Evolutionary conservation across 1,140 invertebrate genomes (phyloP).

Genomic region (Leptinotarsa undecemlineata): DNA sequence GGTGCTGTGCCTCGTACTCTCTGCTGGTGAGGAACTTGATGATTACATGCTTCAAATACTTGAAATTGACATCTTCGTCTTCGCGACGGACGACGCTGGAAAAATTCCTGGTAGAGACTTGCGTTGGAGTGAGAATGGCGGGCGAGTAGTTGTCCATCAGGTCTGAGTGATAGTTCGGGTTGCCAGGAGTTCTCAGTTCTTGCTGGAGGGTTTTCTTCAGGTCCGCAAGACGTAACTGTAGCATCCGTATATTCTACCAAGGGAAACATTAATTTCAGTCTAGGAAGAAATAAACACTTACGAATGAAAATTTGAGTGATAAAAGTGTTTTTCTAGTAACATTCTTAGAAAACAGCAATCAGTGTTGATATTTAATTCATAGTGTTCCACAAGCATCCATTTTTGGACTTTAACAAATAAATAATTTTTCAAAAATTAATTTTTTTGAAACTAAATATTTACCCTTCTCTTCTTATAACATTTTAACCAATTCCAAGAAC

Average conservation of each 20-base stretch:
- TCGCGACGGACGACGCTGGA: conserved; percentile 57
- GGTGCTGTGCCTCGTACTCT: conserved; percentile 84
- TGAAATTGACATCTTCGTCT: conserved; percentile 79
- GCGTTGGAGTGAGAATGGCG: conserved; percentile 59
- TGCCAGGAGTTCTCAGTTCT: conserved; percentile 68
- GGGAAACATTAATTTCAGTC: too few relatives aligned
- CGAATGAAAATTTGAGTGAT: too few relatives aligned
- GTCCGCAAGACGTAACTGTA: conserved; percentile 83
- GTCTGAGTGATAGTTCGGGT: conserved; percentile 38
- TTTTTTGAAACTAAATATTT: too few relatives aligned
- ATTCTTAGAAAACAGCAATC: too few relatives aligned
- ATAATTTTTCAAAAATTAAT: too few relatives aligned
- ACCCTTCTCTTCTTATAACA: too few relatives aligned
- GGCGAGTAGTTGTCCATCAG: conserved; percentile 42
- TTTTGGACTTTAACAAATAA: too few relatives aligned
- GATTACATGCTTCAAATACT: conserved; percentile 90
- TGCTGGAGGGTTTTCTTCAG: conserved; percentile 89
- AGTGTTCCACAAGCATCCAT: too few relatives aligned
- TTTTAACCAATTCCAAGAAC: too few relatives aligned
- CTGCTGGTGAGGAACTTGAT: conserved; percentile 89
- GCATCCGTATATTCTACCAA: conserved; percentile 78
- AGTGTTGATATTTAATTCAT: too few relatives aligned
- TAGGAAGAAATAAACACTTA: too few relatives aligned
- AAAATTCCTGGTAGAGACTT: conserved; percentile 59
- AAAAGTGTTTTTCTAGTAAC: too few relatives aligned